Conservation (phyloP, 2,113 vertebrate genomes). For the Heterotilapia buettikoferi region DNA sequence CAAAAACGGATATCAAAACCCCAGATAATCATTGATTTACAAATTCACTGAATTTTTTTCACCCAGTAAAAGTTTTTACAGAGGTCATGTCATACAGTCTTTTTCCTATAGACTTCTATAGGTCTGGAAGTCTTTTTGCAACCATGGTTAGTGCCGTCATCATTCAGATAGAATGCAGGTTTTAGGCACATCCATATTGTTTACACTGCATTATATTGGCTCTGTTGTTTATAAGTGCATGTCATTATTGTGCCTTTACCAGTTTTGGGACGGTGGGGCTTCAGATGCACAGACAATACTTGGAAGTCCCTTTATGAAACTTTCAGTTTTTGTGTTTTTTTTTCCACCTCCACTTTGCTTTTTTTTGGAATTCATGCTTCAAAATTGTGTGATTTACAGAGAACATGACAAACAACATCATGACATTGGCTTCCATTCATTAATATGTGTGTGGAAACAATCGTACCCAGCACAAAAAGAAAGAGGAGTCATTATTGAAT, state of each 20-base stretch:
- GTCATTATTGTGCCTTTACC: neutral
- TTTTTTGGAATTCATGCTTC: neutral
- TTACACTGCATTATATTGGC: neutral
- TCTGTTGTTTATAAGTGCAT: neutral
- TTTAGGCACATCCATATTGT: neutral
- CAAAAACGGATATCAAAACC: neutral
- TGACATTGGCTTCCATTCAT: neutral
- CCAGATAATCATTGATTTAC: neutral
- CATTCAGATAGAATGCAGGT: neutral
- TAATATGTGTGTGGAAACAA: neutral
- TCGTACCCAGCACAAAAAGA: neutral
- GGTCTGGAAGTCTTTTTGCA: neutral
- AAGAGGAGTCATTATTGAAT: neutral
- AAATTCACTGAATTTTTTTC: neutral
- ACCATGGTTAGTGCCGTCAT: rapidly evolving
- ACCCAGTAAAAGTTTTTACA: neutral
- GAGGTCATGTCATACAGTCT: neutral
- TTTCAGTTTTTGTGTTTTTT: rapidly evolving
- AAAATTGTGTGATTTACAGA: neutral
- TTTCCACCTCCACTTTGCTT: neutral
- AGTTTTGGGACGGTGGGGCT: neutral
- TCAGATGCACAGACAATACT: neutral
- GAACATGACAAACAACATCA: neutral
- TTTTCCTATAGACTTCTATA: neutral
- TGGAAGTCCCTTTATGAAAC: neutral